Percentiles rank a stretch among this genome's conserved stretches.
Conservation (phyloP, 2,888 invertebrate genomes). For the Neocrepidodera transversa region DNA sequence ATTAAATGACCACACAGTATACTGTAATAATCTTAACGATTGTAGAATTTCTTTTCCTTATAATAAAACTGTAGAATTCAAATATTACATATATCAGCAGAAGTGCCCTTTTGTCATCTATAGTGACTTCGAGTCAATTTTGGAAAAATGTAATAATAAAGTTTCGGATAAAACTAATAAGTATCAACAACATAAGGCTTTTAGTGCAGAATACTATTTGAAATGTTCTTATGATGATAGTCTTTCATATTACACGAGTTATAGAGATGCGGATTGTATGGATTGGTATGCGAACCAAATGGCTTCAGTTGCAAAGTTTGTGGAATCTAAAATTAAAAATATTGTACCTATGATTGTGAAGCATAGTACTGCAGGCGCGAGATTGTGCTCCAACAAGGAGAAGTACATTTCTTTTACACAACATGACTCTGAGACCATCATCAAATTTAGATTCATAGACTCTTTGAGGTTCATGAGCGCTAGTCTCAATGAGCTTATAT, state of each 20-base stretch:
- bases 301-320: slow-evolving; percentile 28
- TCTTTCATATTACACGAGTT: slow-evolving; percentile 36
- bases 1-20: not conserved
- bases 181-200: slow-evolving; percentile 28
- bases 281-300: slow-evolving; percentile 41
- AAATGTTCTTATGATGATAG: slow-evolving; percentile 43
- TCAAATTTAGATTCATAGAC: not conserved
- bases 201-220: slow-evolving; percentile 43
- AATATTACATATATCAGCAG: slow-evolving; percentile 16
- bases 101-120: slow-evolving; percentile 33
- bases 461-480: not conserved
- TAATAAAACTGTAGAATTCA: slow-evolving; percentile 24
- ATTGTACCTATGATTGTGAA: slow-evolving; percentile 32
- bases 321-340: slow-evolving; percentile 30
- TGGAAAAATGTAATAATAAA: not conserved
- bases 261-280: slow-evolving; percentile 38
- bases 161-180: slow-evolving; percentile 10
- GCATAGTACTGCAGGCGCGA: not conserved
- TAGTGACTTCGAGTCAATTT: slow-evolving; percentile 36
- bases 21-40: not conserved
- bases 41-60: slow-evolving; percentile 6
- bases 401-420: slow-evolving; percentile 50
- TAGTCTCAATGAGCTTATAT: not conserved
- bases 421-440: slow-evolving; percentile 27
- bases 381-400: slow-evolving; percentile 53